Percentiles rank a stretch among this genome's conserved stretches.
These are phyloP conservation scores for Dreissena polymorpha DNA, from an alignment of 1,140 invertebrate species.

Conservation along the genomic window DNA sequence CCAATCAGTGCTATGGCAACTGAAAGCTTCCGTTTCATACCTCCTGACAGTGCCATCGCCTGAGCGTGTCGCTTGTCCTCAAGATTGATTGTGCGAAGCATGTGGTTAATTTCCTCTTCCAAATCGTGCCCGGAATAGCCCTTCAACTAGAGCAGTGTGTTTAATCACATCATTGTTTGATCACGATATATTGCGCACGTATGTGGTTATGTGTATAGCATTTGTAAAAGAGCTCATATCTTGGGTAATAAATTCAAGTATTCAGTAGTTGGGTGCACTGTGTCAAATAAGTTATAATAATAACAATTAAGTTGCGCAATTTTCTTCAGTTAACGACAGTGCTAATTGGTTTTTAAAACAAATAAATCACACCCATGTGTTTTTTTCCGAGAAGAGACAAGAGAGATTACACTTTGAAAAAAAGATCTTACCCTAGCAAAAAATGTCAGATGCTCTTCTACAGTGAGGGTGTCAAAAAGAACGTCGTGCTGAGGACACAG, in stretches of 20 bases:
- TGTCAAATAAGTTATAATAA: too few relatives aligned
- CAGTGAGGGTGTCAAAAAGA: constrained; percentile 93
- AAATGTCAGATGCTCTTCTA: constrained; percentile 93
- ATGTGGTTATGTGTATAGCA: neutral
- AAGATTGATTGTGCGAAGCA: constrained; percentile 82
- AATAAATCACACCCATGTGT: too few relatives aligned
- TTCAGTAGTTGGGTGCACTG: too few relatives aligned
- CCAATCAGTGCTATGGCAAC: constrained; percentile 81
- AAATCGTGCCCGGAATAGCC: constrained; percentile 83
- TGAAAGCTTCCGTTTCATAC: constrained; percentile 81
- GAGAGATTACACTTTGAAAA: too few relatives aligned
- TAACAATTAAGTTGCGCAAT: too few relatives aligned
- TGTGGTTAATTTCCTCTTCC: constrained; percentile 78
- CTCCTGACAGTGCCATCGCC: constrained; percentile 84
- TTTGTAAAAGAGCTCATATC: neutral
- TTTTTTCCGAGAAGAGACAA: too few relatives aligned
- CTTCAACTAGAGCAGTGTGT: constrained; percentile 81
- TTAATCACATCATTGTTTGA: neutral
- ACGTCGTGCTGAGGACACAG: constrained; percentile 98
- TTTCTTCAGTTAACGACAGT: too few relatives aligned
- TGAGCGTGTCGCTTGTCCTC: constrained; percentile 84
- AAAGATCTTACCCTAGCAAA: constrained; percentile 82
- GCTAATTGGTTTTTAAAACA: too few relatives aligned
- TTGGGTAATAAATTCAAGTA: neutral
- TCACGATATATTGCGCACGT: neutral